Conservation (phyloP, 2,888 invertebrate species). For the Cybosia mesomella region DNA sequence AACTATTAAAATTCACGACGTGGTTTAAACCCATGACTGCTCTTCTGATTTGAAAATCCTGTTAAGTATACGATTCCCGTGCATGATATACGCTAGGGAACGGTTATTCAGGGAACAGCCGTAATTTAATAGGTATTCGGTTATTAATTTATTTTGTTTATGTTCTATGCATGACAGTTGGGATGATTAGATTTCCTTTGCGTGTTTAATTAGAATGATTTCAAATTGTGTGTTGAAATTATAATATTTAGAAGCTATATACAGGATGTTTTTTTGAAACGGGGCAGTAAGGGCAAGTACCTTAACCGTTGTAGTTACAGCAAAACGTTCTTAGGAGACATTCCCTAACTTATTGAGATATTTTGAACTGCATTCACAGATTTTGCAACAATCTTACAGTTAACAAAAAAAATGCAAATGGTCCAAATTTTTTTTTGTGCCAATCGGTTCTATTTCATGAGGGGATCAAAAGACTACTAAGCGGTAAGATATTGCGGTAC, state of each 20-base stretch:
- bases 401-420: too few relatives aligned
- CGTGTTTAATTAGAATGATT: not conserved
- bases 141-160: conserved; percentile 5
- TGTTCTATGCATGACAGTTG: not conserved
- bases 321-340: too few relatives aligned
- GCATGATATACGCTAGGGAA: conserved; percentile 14
- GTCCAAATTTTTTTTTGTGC: too few relatives aligned
- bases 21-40: conserved; percentile 31
- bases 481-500: too few relatives aligned
- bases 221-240: not conserved
- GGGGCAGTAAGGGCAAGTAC: too few relatives aligned
- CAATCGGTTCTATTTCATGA: too few relatives aligned
- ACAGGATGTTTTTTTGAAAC: too few relatives aligned
- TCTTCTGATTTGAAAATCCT: conserved; percentile 48
- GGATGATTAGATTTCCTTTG: not conserved
- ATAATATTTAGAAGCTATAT: not conserved
- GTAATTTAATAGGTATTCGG: conserved; percentile 3
- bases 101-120: not conserved
- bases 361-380: too few relatives aligned
- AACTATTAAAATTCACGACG: conserved; percentile 52
- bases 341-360: too few relatives aligned
- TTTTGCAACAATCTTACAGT: too few relatives aligned
- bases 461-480: too few relatives aligned
- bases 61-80: conserved; percentile 21
- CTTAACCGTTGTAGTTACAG: too few relatives aligned